phyloP scores from a whole-genome alignment of 2,888 invertebrate species.

The Spodoptera littoralis region DNA sequence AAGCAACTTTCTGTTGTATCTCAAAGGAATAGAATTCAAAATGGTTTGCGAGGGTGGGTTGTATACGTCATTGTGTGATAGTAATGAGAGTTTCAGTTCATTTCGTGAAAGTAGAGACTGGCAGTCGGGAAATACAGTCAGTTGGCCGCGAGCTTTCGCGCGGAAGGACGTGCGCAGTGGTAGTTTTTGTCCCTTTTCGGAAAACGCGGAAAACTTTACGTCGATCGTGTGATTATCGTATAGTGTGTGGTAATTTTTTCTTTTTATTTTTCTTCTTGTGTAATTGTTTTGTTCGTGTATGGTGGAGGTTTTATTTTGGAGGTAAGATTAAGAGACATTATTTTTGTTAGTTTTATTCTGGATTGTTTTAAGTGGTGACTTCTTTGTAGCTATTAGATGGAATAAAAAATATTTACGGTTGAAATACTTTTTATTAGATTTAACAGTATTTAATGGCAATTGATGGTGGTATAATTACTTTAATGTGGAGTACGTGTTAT shows the following conservation, averaged over 20 bases:
- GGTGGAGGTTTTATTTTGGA: conserved; percentile 41
- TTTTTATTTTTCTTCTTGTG: conserved; percentile 44
- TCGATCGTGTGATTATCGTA: conserved; percentile 40
- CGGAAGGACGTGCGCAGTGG: conserved; percentile 66
- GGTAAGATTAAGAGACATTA: conserved; percentile 39
- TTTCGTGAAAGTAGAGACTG: conserved; percentile 86
- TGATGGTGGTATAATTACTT: too few species aligned
- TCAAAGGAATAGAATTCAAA: conserved; percentile 2
- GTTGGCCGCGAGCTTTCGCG: conserved; percentile 87
- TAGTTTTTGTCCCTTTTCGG: conserved; percentile 38
- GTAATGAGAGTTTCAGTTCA: conserved; percentile 79
- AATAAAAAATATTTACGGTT: too few species aligned
- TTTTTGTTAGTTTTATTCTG: not conserved
- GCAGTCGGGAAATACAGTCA: conserved; percentile 75
- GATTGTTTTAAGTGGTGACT: too few species aligned
- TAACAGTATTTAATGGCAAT: too few species aligned
- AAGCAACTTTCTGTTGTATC: conserved; percentile 42
- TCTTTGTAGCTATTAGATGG: too few species aligned
- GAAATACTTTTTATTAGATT: too few species aligned
- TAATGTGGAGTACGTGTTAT: too few species aligned
- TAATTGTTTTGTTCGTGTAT: conserved; percentile 8
- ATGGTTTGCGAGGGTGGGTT: conserved; percentile 32
- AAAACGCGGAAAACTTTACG: conserved; percentile 81
- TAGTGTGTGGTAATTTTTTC: conserved; percentile 52
- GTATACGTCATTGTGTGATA: conserved; percentile 66